Evolutionary conservation across 1,140 invertebrate genomes (phyloP).

Genomic region (Vollenhovia emeryi): DNA sequence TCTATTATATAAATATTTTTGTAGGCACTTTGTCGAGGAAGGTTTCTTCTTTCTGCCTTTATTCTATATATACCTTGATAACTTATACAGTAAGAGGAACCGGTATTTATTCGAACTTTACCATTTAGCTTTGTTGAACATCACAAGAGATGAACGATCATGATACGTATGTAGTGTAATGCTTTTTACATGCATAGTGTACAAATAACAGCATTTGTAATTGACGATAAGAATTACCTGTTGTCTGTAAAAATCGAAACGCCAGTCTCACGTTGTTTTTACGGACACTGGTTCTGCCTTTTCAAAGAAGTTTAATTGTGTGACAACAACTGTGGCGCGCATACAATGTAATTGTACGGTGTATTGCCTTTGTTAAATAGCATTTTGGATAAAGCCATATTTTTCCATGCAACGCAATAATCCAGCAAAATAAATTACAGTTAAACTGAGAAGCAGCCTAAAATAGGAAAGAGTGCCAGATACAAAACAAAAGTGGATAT

Average conservation of each 20-base stretch:
- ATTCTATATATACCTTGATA: slow-evolving; percentile 74
- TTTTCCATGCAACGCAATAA: slow-evolving; percentile 86
- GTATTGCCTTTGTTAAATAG: slow-evolving; percentile 84
- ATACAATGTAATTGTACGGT: slow-evolving; percentile 73
- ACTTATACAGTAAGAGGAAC: slow-evolving; percentile 66
- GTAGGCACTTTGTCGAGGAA: slow-evolving; percentile 80
- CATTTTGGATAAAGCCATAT: slow-evolving; percentile 85
- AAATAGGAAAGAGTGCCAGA: slow-evolving; percentile 78
- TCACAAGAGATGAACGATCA: slow-evolving; percentile 68
- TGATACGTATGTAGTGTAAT: slow-evolving; percentile 79
- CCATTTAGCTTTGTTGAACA: slow-evolving; percentile 73
- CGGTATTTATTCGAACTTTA: slow-evolving; percentile 73
- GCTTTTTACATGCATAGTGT: slow-evolving; percentile 78
- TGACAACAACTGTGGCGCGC: slow-evolving; percentile 64
- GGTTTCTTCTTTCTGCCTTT: slow-evolving; percentile 80
- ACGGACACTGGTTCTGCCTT: slow-evolving; percentile 75
- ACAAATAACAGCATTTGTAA: slow-evolving; percentile 73
- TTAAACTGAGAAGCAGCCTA: slow-evolving; percentile 73
- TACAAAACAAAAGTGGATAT: slow-evolving; percentile 65
- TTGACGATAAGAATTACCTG: slow-evolving; percentile 65
- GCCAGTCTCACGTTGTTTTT: slow-evolving; percentile 58
- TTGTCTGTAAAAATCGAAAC: slow-evolving; percentile 66
- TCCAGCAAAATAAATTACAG: slow-evolving; percentile 78
- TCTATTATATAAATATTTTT: slow-evolving; percentile 82
- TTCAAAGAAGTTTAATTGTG: slow-evolving; percentile 75